These are phyloP conservation scores for Gobio occitaniae DNA, from an alignment of 2,797 vertebrate genomes.

Conservation along the genomic window DNA sequence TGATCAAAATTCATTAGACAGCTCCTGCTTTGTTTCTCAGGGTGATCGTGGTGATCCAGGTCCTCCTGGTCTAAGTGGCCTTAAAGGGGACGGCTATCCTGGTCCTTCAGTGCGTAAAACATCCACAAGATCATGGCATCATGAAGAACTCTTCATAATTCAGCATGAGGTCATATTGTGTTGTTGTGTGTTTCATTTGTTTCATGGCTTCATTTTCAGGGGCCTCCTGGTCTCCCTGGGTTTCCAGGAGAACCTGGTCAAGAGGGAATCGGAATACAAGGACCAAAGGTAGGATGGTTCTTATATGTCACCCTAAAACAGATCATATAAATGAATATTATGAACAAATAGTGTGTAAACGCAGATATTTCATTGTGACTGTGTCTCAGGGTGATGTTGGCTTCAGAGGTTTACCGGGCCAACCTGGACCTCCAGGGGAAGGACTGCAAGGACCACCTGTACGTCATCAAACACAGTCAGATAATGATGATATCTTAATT, in stretches of 20 bases:
- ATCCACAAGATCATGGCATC: not conserved
- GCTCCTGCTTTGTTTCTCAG: slow-evolving; percentile 66
- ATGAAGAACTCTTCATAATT: not conserved
- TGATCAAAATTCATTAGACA: not conserved
- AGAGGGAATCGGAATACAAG: slow-evolving; percentile 84
- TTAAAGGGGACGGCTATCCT: slow-evolving; percentile 88
- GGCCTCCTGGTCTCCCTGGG: slow-evolving; percentile 85
- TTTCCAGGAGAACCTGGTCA: slow-evolving; percentile 82
- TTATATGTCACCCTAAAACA: not conserved
- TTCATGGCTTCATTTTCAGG: slow-evolving; percentile 69
- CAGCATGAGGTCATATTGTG: not conserved
- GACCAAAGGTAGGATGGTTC: slow-evolving; percentile 82
- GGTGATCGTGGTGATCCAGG: slow-evolving; percentile 85
- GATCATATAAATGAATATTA: not conserved
- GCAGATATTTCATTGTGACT: not conserved
- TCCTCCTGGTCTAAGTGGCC: slow-evolving; percentile 81
- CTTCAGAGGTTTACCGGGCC: slow-evolving; percentile 82
- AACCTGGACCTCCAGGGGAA: slow-evolving; percentile 85
- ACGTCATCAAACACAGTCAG: slow-evolving; percentile 57
- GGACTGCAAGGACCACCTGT: slow-evolving; percentile 88
- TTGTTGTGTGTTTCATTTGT: not conserved
- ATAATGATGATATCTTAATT: not conserved
- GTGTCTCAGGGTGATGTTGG: slow-evolving; percentile 85
- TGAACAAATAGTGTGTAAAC: not conserved
- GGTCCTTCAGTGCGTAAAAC: slow-evolving; percentile 81